Percentiles rank a stretch among this genome's conserved stretches.
Evolutionary conservation across 2,797 vertebrate genomes (phyloP).

Genomic region (Lepilemur septentrionalis): DNA sequence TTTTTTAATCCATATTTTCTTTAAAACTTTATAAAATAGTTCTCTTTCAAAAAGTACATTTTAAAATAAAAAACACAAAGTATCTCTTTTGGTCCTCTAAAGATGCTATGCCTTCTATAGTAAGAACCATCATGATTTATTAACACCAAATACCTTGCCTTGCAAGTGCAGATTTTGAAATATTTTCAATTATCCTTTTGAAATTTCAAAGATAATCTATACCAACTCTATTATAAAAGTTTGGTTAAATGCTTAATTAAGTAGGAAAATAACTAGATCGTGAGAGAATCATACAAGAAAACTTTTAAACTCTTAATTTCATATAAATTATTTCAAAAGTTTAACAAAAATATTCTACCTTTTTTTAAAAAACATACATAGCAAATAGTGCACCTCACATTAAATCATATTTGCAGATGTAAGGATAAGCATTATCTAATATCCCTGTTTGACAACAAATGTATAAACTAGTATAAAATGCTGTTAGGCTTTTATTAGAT

Average conservation of each 20-base stretch:
- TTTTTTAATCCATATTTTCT: not conserved
- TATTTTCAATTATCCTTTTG: conserved; percentile 70
- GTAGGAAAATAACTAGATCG: not conserved
- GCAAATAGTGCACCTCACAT: conserved; percentile 51
- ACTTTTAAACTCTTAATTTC: conserved; percentile 43
- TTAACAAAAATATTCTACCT: not conserved
- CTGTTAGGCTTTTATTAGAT: conserved; percentile 67
- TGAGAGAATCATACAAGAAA: not conserved
- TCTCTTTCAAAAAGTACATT: conserved; percentile 12
- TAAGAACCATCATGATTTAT: conserved; percentile 40
- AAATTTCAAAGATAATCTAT: conserved; percentile 71
- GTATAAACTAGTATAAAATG: conserved; percentile 63
- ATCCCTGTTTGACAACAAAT: conserved; percentile 60
- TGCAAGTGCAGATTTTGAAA: conserved; percentile 68
- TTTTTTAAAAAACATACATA: conserved; percentile 27
- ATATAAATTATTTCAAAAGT: conserved; percentile 31
- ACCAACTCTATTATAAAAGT: conserved; percentile 28
- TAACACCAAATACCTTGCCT: conserved; percentile 63
- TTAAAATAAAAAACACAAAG: conserved; percentile 42
- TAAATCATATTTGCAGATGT: conserved; percentile 60
- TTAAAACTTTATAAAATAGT: conserved; percentile 12
- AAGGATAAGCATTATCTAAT: conserved; percentile 68
- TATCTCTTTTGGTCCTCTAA: conserved; percentile 25
- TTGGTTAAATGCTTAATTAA: not conserved
- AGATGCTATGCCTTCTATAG: conserved; percentile 34